Evolutionary conservation across 1,140 invertebrate species (phyloP).

Genomic region (Sycophila sp.): DNA sequence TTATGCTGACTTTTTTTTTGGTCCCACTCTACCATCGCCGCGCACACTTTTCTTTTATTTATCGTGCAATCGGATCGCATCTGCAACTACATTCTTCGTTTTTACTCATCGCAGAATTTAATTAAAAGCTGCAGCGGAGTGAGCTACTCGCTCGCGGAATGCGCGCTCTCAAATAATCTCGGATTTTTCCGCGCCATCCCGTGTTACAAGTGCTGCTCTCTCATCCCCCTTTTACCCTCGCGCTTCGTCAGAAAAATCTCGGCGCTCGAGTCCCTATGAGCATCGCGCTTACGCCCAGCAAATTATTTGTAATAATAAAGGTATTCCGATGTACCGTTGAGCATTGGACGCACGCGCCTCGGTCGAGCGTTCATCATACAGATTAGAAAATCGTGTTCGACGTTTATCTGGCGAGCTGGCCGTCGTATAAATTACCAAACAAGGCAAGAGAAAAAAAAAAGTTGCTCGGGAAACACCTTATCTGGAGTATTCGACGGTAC

Average conservation of each 20-base stretch:
- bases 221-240: neutral
- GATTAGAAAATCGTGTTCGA: neutral
- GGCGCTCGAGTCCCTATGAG: neutral
- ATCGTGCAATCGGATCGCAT: slow-evolving; percentile 2
- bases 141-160: neutral
- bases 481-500: no score
- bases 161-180: neutral
- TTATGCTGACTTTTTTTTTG: slow-evolving; percentile 1
- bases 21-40: neutral
- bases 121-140: slow-evolving; percentile 2
- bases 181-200: neutral
- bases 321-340: neutral
- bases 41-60: neutral
- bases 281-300: neutral
- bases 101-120: neutral
- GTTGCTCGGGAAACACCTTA: no score
- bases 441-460: no score
- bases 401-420: neutral
- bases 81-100: neutral
- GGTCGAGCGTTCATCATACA: neutral
- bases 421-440: neutral
- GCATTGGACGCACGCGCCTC: neutral
- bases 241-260: neutral
- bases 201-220: no score
- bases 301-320: neutral